Percentiles rank a stretch among this genome's conserved stretches.
These are phyloP conservation scores for Moxostoma hubbsi DNA, from an alignment of 2,797 vertebrate species.

Conservation along the genomic window DNA sequence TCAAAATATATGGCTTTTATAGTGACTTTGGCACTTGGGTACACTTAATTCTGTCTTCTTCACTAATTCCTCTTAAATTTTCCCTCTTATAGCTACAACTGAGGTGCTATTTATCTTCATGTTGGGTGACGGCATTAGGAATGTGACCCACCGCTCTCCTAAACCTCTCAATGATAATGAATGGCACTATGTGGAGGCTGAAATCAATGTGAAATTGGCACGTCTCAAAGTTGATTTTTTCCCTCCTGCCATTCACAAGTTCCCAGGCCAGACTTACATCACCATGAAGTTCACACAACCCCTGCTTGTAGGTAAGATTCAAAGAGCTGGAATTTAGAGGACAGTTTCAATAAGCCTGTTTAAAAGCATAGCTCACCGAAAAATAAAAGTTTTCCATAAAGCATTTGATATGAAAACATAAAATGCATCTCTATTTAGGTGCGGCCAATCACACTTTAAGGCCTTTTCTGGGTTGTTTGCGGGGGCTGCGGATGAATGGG, in stretches of 20 bases:
- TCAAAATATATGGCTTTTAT: background rate
- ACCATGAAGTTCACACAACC: slow-evolving; percentile 88
- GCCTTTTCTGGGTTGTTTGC: slow-evolving; percentile 92
- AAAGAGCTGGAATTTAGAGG: background rate
- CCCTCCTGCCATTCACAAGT: slow-evolving; percentile 86
- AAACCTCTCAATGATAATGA: slow-evolving; percentile 90
- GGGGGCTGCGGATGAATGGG: slow-evolving; percentile 92
- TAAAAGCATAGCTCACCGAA: background rate
- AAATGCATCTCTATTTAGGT: slow-evolving; percentile 71
- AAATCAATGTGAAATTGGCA: slow-evolving; percentile 93
- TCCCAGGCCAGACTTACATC: slow-evolving; percentile 91
- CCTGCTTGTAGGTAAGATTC: slow-evolving; percentile 84
- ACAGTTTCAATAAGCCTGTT: background rate
- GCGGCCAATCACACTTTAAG: slow-evolving; percentile 88
- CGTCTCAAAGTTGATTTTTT: slow-evolving; percentile 92
- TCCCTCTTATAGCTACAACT: slow-evolving; percentile 80
- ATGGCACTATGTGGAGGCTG: slow-evolving; percentile 95
- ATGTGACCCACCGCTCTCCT: slow-evolving; percentile 83
- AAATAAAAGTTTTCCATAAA: background rate
- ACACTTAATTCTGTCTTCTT: background rate
- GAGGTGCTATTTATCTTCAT: slow-evolving; percentile 89
- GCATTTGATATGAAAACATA: background rate
- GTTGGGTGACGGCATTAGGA: slow-evolving; percentile 93
- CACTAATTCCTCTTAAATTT: slow-evolving; percentile 30
- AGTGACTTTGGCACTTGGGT: background rate